Conservation (phyloP, 2,113 vertebrate species). For the Mormyrus iriodes region DNA sequence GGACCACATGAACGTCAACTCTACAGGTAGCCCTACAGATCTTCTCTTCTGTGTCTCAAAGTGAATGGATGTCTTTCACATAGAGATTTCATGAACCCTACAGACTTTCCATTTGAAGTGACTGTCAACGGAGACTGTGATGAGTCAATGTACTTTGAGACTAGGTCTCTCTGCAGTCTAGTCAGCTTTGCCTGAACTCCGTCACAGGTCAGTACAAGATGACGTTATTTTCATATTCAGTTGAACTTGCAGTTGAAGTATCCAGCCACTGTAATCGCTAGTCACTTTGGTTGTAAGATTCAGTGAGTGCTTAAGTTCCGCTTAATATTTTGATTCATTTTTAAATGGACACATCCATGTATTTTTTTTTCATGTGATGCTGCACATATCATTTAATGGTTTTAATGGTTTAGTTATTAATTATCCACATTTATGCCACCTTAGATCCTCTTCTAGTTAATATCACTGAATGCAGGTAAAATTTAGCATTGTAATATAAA, state of each 20-base stretch:
- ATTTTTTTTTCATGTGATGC: neutral
- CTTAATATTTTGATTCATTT: neutral
- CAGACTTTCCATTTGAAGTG: conserved; percentile 66
- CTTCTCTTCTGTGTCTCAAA: neutral
- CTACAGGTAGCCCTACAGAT: conserved; percentile 52
- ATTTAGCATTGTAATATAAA: neutral
- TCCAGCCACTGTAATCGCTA: neutral
- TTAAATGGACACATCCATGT: neutral
- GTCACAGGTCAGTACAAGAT: conserved; percentile 26
- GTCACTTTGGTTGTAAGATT: neutral
- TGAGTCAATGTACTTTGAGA: conserved; percentile 65
- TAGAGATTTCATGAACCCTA: conserved; percentile 12
- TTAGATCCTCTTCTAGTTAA: neutral
- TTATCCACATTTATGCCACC: neutral
- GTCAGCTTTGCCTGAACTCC: conserved; percentile 48
- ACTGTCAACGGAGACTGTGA: conserved; percentile 56
- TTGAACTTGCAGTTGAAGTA: neutral
- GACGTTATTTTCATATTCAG: neutral
- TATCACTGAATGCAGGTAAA: neutral
- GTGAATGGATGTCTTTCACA: neutral
- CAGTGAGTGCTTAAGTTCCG: neutral
- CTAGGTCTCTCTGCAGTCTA: conserved; percentile 52
- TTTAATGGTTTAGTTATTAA: neutral
- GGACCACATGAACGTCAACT: conserved; percentile 63
- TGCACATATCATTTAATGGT: neutral